These are phyloP conservation scores for Umimayanthus kanabou DNA, from an alignment of 92 coral and sea anemone genomes.

Conservation along the genomic window DNA sequence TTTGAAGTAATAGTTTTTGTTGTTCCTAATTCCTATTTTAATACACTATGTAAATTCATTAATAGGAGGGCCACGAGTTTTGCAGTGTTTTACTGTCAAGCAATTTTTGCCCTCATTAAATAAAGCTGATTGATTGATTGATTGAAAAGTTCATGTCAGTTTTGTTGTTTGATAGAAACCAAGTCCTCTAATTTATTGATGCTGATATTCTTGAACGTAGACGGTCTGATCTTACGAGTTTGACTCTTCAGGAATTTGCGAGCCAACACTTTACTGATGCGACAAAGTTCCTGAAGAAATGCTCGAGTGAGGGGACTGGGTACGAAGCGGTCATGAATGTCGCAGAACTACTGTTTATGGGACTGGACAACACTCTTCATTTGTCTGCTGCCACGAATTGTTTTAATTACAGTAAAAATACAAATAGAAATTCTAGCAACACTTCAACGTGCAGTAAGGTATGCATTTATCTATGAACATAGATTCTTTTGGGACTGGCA, in stretches of 20 bases:
- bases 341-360: not conserved
- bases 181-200: no score
- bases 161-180: no score
- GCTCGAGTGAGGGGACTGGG: not conserved
- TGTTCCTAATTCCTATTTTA: no score
- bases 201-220: not conserved
- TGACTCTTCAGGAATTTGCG: not conserved
- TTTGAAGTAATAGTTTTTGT: no score
- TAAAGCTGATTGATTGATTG: no score
- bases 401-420: not conserved
- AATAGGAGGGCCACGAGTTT: no score
- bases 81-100: no score
- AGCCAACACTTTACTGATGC: not conserved
- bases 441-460: not conserved
- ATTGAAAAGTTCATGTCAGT: no score
- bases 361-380: constrained; percentile 3
- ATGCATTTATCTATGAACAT: no score
- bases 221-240: not conserved
- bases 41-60: no score
- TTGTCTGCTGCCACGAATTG: not conserved
- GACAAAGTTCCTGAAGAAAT: not conserved
- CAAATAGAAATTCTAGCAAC: not conserved
- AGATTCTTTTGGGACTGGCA: no score
- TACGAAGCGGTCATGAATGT: not conserved
- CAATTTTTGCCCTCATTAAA: no score